These are phyloP conservation scores for Diceros bicornis DNA, from an alignment of 2,797 vertebrate species.

Conservation along the genomic window DNA sequence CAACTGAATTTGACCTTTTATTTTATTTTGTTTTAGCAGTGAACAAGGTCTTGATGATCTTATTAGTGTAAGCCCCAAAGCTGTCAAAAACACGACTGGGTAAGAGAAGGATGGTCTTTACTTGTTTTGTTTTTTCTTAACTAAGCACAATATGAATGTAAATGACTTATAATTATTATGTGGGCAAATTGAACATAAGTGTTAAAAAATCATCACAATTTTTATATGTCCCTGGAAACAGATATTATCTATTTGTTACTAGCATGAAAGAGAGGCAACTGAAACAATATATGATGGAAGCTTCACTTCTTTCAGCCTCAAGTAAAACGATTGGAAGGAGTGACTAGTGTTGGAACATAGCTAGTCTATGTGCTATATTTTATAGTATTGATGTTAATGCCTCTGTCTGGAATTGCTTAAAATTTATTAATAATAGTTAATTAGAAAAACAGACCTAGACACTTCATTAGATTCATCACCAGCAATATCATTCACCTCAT, in stretches of 20 bases:
- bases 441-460: background rate
- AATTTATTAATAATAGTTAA: constrained; percentile 1
- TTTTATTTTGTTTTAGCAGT: constrained; percentile 78
- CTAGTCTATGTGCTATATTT: background rate
- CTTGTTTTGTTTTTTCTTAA: constrained; percentile 17
- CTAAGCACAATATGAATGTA: background rate
- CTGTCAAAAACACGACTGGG: constrained; percentile 81
- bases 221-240: constrained; percentile 13
- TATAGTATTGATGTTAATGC: background rate
- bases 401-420: constrained; percentile 7
- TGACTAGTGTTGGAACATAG: too few species aligned
- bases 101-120: constrained; percentile 70
- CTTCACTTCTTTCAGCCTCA: background rate
- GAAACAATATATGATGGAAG: background rate
- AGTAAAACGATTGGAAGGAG: background rate
- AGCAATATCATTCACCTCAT: background rate
- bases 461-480: background rate
- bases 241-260: background rate
- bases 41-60: constrained; percentile 71
- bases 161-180: background rate
- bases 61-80: constrained; percentile 69
- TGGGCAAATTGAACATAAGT: background rate
- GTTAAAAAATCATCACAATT: constrained; percentile 16
- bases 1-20: constrained; percentile 45
- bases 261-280: background rate